Conservation (phyloP, 1,140 invertebrate species). For the Drosophila auraria region DNA sequence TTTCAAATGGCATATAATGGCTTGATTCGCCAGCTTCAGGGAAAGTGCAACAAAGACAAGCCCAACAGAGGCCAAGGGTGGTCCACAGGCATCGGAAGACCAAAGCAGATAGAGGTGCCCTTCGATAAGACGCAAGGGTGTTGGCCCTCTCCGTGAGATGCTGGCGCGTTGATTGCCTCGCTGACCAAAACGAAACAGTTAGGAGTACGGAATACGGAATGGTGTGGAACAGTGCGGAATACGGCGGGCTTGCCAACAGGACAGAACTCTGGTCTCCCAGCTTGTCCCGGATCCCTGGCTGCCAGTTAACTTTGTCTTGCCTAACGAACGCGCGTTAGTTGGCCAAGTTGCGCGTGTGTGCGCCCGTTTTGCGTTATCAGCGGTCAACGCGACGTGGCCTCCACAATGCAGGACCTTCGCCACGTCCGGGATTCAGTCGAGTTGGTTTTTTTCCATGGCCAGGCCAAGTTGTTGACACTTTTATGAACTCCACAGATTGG, state of each 20-base stretch:
- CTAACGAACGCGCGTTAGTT: slow-evolving; percentile 74
- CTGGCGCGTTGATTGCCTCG: slow-evolving; percentile 57
- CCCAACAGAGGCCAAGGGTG: slow-evolving; percentile 16
- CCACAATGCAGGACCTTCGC: slow-evolving; percentile 38
- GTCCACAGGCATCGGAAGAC: slow-evolving; percentile 23
- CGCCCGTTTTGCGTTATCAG: slow-evolving; percentile 76
- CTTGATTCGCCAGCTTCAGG: slow-evolving; percentile 6
- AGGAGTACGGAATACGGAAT: slow-evolving; percentile 5
- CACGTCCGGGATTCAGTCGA: slow-evolving; percentile 39
- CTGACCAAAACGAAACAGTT: slow-evolving; percentile 62
- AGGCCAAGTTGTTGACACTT: slow-evolving; percentile 80
- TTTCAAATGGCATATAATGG: neutral
- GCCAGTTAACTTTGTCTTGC: slow-evolving; percentile 75
- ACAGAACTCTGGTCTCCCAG: slow-evolving; percentile 5
- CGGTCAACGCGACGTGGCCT: slow-evolving; percentile 67
- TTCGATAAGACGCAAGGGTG: slow-evolving; percentile 60
- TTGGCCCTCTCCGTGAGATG: slow-evolving; percentile 22
- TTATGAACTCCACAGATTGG: slow-evolving; percentile 82
- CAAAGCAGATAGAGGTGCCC: slow-evolving; percentile 31
- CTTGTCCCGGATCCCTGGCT: slow-evolving; percentile 50
- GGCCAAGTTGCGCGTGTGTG: slow-evolving; percentile 37
- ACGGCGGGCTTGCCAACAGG: neutral
- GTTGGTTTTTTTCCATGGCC: slow-evolving; percentile 42
- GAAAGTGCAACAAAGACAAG: slow-evolving; percentile 7
- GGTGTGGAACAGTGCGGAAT: slow-evolving; percentile 6